Conservation (phyloP, 2,797 vertebrate species). For the Craterocephalus amniculus region DNA sequence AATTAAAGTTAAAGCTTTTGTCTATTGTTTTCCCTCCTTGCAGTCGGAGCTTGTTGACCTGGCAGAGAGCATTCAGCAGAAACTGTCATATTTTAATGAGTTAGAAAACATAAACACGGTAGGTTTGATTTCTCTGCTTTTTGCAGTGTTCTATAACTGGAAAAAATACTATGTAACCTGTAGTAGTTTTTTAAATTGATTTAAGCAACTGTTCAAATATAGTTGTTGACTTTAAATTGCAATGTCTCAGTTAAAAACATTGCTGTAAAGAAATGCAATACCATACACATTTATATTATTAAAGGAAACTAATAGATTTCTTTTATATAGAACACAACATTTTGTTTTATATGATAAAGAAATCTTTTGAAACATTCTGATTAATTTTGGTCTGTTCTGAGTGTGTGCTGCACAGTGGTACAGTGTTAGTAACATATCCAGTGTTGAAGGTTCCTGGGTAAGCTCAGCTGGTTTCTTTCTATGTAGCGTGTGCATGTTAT, state of each 20-base stretch:
- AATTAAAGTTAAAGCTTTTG: slow-evolving; percentile 29
- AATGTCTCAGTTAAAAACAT: too few relatives aligned
- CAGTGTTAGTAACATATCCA: not conserved
- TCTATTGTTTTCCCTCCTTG: slow-evolving; percentile 55
- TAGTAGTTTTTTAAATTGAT: not conserved
- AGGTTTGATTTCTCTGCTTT: slow-evolving; percentile 45
- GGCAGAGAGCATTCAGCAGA: slow-evolving; percentile 97
- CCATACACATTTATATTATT: slow-evolving; percentile 1
- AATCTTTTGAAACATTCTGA: not conserved
- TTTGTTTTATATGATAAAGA: not conserved
- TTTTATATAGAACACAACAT: too few relatives aligned
- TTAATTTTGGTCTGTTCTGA: too few relatives aligned
- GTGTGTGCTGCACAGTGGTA: not conserved
- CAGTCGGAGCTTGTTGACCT: slow-evolving; percentile 95
- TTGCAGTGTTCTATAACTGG: not conserved
- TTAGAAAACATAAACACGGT: slow-evolving; percentile 96
- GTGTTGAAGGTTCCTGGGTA: not conserved
- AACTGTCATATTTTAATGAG: slow-evolving; percentile 98
- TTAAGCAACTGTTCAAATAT: not conserved
- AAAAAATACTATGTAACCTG: not conserved
- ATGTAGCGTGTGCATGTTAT: not conserved
- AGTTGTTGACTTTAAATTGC: too few relatives aligned
- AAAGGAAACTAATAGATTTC: not conserved
- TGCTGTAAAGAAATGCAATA: not conserved
- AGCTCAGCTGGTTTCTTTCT: not conserved